A percentile compares a stretch with the other conserved stretches of the same genome.
These are phyloP conservation scores for Luscinia megarhynchos DNA, from an alignment of 2,797 vertebrate species.

Conservation along the genomic window DNA sequence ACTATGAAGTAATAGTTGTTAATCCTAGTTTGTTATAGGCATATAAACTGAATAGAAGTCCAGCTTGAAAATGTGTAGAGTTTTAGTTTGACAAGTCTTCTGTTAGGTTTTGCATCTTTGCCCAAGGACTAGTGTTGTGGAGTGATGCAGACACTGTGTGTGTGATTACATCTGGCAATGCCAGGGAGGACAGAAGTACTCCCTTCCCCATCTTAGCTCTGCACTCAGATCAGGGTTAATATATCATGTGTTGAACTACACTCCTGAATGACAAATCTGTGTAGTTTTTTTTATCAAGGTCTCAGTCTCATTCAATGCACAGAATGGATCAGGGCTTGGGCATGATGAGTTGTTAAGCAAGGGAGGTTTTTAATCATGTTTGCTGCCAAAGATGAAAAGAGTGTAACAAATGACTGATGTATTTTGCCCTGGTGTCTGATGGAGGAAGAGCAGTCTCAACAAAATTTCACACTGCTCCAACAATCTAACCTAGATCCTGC, in stretches of 20 bases:
- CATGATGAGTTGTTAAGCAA: not conserved
- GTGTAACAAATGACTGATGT: not conserved
- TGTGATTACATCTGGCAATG: not conserved
- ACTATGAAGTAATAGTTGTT: not conserved
- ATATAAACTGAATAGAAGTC: not conserved
- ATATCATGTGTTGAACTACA: not conserved
- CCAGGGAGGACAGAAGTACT: not conserved
- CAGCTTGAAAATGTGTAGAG: not conserved
- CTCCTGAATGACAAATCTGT: not conserved
- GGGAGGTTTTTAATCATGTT: not conserved
- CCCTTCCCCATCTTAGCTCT: not conserved
- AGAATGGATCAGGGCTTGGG: not conserved
- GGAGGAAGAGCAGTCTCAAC: not conserved
- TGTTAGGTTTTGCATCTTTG: not conserved
- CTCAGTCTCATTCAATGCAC: not conserved
- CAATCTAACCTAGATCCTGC: not conserved
- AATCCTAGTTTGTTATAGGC: not conserved
- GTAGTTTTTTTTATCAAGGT: not conserved
- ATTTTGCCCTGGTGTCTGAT: fast-evolving
- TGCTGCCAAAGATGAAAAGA: not conserved
- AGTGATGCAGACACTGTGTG: not conserved
- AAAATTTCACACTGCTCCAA: not conserved
- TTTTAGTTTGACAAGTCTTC: not conserved
- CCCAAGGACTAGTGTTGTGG: not conserved
- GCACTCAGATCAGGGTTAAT: not conserved